Conservation (phyloP, 1,140 invertebrate species). For the Papilio glaucus region DNA sequence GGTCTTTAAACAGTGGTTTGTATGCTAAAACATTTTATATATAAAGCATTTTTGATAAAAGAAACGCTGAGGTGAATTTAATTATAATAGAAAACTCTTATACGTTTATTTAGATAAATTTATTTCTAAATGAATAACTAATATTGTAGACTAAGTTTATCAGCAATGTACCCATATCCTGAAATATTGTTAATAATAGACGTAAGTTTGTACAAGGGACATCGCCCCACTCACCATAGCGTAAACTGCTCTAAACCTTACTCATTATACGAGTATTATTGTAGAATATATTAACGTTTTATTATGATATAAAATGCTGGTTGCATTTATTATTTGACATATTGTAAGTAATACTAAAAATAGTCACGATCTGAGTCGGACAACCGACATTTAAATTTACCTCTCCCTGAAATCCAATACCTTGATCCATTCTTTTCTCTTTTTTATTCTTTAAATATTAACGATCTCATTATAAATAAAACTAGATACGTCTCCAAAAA, state of each 20-base stretch:
- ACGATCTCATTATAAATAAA: too few relatives aligned
- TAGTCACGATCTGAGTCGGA: too few relatives aligned
- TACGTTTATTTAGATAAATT: background rate
- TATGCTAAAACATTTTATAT: background rate
- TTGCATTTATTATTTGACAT: too few relatives aligned
- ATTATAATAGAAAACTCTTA: background rate
- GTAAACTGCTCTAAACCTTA: background rate
- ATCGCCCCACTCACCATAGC: background rate
- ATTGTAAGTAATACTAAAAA: too few relatives aligned
- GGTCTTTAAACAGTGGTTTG: background rate
- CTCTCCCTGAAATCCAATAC: too few relatives aligned
- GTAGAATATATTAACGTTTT: too few relatives aligned
- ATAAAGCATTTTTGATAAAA: slow-evolving; percentile 1
- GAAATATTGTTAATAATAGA: background rate
- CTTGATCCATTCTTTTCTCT: too few relatives aligned
- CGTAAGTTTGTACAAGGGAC: background rate
- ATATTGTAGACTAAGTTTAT: background rate
- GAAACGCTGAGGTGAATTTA: background rate
- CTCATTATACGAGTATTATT: too few relatives aligned
- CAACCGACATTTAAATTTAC: too few relatives aligned
- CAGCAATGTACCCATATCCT: background rate
- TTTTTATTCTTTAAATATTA: too few relatives aligned
- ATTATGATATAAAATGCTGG: too few relatives aligned
- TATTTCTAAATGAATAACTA: background rate
- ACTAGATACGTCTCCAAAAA: too few relatives aligned